Base-by-base conservation (phyloP, 2,797 vertebrate genomes). In the Danio jaintianensis region DNA sequence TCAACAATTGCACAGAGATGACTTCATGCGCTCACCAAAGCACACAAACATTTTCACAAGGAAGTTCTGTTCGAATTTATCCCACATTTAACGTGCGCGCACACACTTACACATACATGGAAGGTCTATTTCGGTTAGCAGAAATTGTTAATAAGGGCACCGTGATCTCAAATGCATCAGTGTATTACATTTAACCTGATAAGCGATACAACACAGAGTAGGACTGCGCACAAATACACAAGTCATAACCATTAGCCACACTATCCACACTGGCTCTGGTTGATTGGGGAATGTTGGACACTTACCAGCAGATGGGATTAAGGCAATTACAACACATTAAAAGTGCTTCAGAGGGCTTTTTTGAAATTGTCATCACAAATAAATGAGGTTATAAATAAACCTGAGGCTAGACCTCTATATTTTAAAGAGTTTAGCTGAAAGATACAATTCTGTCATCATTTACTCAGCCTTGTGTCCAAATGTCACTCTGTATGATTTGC, bases 351-450 rank as follows among this genome's bases (percentile, higher is more conserved):
- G 58, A 53, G 77, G 80, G 61, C 59, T 70, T 77, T 50, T 71
- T 47, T 50, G 18, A 12, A 82, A 82, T 80, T 80, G 80, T 84
- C 85, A 82, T 84, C 82, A 86, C 76, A 86, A 73, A 79, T 36
- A 75, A 81, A 78, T 68, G 64, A 82, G 80, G 58, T 77, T 73
- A 79, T 67, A 68, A 52, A 78, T 74, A 58, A 68, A 75, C 68
- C 69, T 52, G 67, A 84, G 82, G 76, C 71, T 64, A 48, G 67
- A 82, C 72, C 77, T 77, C 74, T 61, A 55, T 77, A 83, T 3
- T 55, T 20, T 56, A 58, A 71, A 72, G 12, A 16, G 68, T 70
- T 69, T 16, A 13, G 47, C 1, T 15, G 7, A 69, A 36, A 12
- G 5, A 1, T 4, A 0, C 7, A 12, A n/a, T 53, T 70, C 9